Percentiles rank a stretch among this genome's conserved stretches.
These are phyloP conservation scores for Azorinus chamasolen DNA, from an alignment of 2,888 invertebrate genomes.

Conservation along the genomic window DNA sequence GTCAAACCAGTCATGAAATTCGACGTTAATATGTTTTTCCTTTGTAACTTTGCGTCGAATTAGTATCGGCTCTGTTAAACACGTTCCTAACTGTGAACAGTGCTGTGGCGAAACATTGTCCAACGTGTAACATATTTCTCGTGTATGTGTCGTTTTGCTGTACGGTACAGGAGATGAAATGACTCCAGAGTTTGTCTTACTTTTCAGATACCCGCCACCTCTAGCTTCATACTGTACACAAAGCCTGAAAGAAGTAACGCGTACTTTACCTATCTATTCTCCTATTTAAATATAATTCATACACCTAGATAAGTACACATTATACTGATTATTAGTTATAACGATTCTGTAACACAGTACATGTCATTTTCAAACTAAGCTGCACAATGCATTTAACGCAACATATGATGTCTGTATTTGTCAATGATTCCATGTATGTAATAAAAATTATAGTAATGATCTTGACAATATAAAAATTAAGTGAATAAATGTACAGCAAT, in stretches of 20 bases:
- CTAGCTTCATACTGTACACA: conserved; percentile 21
- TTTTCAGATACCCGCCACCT: conserved; percentile 36
- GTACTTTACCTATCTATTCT: no score
- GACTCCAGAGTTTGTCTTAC: not conserved
- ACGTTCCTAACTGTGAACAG: not conserved
- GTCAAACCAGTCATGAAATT: conserved; percentile 12
- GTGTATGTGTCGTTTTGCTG: conserved; percentile 4
- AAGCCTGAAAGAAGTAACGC: conserved; percentile 22
- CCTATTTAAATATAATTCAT: no score
- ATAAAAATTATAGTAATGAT: no score
- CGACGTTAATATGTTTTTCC: not conserved
- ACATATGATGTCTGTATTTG: no score
- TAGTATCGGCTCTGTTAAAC: not conserved
- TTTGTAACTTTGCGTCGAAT: not conserved
- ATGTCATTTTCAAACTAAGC: no score
- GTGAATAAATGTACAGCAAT: no score
- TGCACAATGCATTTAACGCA: no score
- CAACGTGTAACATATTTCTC: conserved; percentile 23
- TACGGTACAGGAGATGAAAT: not conserved
- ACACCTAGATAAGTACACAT: no score
- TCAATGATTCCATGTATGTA: no score
- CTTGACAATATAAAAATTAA: no score
- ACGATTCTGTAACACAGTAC: no score
- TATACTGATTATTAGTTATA: no score
- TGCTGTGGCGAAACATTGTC: conserved; percentile 5